A percentile compares a stretch with the other conserved stretches of the same genome.
Conservation (phyloP, 2,797 vertebrate species). For the Vireo griseus region DNA sequence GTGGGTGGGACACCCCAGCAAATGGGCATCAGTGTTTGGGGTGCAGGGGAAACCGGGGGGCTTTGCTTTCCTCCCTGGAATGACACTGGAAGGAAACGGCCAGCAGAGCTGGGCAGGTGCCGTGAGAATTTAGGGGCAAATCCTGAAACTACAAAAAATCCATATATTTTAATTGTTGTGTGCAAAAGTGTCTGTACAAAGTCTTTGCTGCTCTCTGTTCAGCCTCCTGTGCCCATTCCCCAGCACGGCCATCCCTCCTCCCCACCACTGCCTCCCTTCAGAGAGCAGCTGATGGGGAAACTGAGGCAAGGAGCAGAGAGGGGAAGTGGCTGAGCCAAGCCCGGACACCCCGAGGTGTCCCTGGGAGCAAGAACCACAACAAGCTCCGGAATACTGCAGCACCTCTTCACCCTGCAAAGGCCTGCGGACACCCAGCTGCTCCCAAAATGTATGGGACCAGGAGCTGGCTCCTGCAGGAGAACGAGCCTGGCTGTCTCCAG, state of each 20-base stretch:
- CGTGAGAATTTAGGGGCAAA: not conserved
- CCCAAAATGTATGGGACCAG: not conserved
- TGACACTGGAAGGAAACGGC: not conserved
- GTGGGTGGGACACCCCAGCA: not conserved
- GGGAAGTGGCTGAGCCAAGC: not conserved
- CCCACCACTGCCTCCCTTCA: fast-evolving
- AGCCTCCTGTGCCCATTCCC: not conserved
- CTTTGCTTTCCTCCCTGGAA: not conserved
- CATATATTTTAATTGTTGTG: not conserved
- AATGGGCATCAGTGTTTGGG: not conserved
- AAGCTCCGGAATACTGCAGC: fast-evolving
- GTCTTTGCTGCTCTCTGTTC: not conserved
- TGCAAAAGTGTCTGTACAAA: not conserved
- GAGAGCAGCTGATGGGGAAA: not conserved
- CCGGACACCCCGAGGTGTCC: not conserved
- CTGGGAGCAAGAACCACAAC: not conserved
- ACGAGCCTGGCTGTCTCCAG: fast-evolving
- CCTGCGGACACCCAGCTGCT: fast-evolving
- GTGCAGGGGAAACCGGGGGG: no score
- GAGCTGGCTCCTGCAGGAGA: fast-evolving
- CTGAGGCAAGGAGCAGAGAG: not conserved
- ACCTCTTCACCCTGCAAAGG: not conserved
- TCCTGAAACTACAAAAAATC: not conserved
- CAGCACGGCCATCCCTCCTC: fast-evolving
- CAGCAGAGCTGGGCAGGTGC: not conserved